These are phyloP conservation scores for Orius insidiosus DNA, from an alignment of 1,140 invertebrate species.

Conservation along the genomic window DNA sequence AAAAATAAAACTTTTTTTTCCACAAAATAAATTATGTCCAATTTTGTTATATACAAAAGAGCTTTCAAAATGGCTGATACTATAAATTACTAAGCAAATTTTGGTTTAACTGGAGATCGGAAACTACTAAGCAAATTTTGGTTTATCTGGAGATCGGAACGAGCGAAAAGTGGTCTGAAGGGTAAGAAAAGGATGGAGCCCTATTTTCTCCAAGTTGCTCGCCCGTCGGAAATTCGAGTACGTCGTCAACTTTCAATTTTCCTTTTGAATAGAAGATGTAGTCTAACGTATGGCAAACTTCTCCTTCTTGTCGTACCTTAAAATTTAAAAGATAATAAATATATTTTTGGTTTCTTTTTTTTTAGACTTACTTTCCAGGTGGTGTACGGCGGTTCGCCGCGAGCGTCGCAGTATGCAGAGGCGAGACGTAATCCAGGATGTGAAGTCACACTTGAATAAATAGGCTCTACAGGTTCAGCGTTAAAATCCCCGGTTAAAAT, in stretches of 20 bases:
- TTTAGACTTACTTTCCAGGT: slow-evolving; percentile 44
- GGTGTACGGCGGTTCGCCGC: slow-evolving; percentile 46
- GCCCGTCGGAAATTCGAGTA: slow-evolving; percentile 44
- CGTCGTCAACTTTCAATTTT: slow-evolving; percentile 35
- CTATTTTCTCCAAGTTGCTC: slow-evolving; percentile 47
- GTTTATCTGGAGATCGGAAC: slow-evolving; percentile 41
- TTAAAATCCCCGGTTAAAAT: slow-evolving; percentile 65
- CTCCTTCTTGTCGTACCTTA: slow-evolving; percentile 44
- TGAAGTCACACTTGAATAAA: slow-evolving; percentile 41
- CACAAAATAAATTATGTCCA: too few species aligned
- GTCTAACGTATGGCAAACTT: slow-evolving; percentile 58
- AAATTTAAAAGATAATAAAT: too few species aligned
- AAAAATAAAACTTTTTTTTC: too few species aligned
- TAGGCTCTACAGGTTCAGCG: slow-evolving; percentile 53
- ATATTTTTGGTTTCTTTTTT: not conserved
- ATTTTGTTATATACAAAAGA: not conserved
- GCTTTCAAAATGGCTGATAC: not conserved
- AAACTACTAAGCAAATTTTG: not conserved
- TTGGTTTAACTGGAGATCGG: too few species aligned
- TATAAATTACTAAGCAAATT: slow-evolving; percentile 4
- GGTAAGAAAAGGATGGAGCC: slow-evolving; percentile 49
- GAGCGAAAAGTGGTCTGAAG: slow-evolving; percentile 65
- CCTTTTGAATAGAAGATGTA: slow-evolving; percentile 54
- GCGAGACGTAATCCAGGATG: slow-evolving; percentile 27
- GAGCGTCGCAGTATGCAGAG: slow-evolving; percentile 27